Percentiles rank a stretch among this genome's conserved stretches.
Conservation (phyloP, 2,113 vertebrate genomes). For the Aspiorhynchus laticeps region DNA sequence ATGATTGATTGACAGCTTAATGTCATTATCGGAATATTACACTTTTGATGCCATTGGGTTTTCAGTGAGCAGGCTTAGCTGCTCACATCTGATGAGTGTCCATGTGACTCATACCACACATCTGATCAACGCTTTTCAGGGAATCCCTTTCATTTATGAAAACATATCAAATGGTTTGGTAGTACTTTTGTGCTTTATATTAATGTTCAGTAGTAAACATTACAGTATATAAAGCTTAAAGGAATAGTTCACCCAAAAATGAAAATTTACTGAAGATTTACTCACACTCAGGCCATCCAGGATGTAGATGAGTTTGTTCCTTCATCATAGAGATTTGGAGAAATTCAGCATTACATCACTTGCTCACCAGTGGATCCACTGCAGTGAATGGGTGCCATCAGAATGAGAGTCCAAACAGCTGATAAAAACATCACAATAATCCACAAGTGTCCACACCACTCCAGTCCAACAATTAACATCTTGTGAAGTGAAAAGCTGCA, state of each 20-base stretch:
- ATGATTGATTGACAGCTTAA: constrained; percentile 29
- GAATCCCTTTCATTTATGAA: neutral
- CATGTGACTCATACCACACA: neutral
- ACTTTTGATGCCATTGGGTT: neutral
- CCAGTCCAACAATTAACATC: neutral
- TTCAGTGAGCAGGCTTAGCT: neutral
- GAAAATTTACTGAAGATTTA: neutral
- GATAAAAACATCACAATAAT: neutral
- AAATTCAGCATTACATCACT: neutral
- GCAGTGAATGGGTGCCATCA: neutral
- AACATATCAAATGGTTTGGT: neutral
- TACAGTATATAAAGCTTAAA: neutral
- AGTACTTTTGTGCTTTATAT: neutral
- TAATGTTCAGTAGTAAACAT: neutral
- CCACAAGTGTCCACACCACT: neutral
- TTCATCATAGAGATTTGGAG: neutral
- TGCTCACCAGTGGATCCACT: neutral
- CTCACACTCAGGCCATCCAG: neutral
- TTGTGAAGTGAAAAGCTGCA: neutral
- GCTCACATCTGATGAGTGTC: neutral
- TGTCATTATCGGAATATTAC: constrained; percentile 19
- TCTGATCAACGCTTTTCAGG: neutral
- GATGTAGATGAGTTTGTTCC: neutral
- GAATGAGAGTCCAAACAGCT: neutral
- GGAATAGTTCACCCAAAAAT: neutral